phyloP scores from a whole-genome alignment of 2,797 vertebrate species.

The Galago senegalensis region DNA sequence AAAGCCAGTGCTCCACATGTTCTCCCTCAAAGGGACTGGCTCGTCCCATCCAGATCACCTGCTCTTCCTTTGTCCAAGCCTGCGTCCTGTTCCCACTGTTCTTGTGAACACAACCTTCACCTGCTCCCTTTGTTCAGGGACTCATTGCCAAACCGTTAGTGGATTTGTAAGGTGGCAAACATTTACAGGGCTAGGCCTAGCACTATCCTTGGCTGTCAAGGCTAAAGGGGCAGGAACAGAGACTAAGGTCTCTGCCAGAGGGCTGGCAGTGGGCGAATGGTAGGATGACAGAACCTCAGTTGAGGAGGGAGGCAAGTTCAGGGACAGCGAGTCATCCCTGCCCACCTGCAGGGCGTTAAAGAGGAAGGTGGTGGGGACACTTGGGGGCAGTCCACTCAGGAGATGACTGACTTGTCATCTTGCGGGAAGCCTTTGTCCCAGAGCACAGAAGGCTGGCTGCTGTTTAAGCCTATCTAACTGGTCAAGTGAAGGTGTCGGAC shows the following conservation, averaged over 20 bases:
- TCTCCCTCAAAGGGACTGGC: not conserved
- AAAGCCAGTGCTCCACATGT: not conserved
- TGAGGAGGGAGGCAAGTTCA: not conserved
- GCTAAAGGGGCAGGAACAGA: not conserved
- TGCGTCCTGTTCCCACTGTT: not conserved
- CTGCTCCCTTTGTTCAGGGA: not conserved
- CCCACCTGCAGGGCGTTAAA: not conserved
- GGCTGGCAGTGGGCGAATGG: not conserved
- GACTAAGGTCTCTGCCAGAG: not conserved
- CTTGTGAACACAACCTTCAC: not conserved
- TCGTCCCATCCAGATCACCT: not conserved
- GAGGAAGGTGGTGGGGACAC: fast-evolving
- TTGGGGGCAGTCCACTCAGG: not conserved
- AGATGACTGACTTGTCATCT: not conserved
- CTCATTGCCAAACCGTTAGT: not conserved
- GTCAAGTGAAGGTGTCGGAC: not conserved
- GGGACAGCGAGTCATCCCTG: not conserved
- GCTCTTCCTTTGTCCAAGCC: not conserved
- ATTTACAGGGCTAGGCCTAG: not conserved
- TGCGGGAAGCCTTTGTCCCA: not conserved
- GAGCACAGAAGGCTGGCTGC: not conserved
- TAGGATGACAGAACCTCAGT: not conserved
- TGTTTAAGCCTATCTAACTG: not conserved
- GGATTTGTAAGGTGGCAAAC: not conserved
- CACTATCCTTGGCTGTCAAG: not conserved